Base-by-base conservation (phyloP, 2,113 vertebrate genomes). In the Poicephalus meyeri region DNA sequence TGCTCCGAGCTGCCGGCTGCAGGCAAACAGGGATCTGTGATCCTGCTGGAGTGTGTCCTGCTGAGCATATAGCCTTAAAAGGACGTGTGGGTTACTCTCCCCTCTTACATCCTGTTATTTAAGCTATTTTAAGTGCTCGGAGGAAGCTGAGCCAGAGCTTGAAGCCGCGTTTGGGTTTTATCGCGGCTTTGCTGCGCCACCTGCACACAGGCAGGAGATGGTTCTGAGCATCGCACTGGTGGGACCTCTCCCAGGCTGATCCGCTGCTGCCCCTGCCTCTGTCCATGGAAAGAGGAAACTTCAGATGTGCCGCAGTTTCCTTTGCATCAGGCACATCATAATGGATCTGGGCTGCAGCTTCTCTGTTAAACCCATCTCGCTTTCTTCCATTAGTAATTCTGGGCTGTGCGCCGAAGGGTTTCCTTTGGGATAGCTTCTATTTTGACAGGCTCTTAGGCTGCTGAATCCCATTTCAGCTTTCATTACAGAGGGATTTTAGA, bases 41-140 rank as follows among this genome's bases (percentile, higher is more conserved):
- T 92, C 73, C 80, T 78, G 83, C 88, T 90, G 4, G 64, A 81
- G 73, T 52, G 53, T 72, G 86, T 94, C 93, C 93, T 65, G 92
- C 91, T 69, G 86, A 87, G 93, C 65, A 35, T 91, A 66, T 95
- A 20, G 78, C 96, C 96, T 96, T 97, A 97, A 96, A 97, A 96
- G 96, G 95, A 91, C 94, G 1, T 95, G 95, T 92, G 92, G 89
- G 66, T 94, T 95, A 93, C 91, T 95, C 94, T 96, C 83, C 91
- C 93, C 61, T 92, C 73, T 90, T 74, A 73, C 96, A 97, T 97
- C 96, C 96, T 97, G 96, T 97, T 97, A 96, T 97, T 97, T 97
- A 94, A 97, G 95, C 95, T 97, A 96, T 96, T 97, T 96, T 97
- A 95, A 96, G 96, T 55, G 16, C 80, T 91, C 60, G 78, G 80